Conservation (phyloP, 1,140 invertebrate species). For the Pogonomyrmex barbatus region DNA sequence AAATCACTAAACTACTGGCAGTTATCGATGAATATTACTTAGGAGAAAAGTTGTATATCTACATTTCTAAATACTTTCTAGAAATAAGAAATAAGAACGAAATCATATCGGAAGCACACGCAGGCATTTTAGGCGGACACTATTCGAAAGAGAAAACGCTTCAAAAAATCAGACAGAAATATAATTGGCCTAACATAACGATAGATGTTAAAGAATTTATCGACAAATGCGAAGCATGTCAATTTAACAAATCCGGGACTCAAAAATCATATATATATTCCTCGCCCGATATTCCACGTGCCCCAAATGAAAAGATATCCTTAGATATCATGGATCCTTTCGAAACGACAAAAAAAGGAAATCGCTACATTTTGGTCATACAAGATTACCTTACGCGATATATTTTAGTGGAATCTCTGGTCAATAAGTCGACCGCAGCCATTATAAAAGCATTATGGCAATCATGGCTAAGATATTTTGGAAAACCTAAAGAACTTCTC, state of each 20-base stretch:
- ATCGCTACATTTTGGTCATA: too few relatives aligned
- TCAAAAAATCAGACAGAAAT: background rate
- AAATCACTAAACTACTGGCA: background rate
- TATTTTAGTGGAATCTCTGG: too few relatives aligned
- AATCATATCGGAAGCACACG: background rate
- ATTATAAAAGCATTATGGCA: too few relatives aligned
- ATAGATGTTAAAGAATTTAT: background rate
- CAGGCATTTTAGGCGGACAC: background rate
- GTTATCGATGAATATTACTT: background rate
- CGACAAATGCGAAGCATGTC: background rate
- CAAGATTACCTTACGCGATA: too few relatives aligned
- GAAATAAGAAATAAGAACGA: background rate
- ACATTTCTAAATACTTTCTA: background rate
- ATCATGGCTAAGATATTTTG: too few relatives aligned
- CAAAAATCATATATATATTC: background rate
- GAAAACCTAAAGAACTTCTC: too few relatives aligned
- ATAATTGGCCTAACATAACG: background rate
- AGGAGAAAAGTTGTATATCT: background rate
- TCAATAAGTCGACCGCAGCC: too few relatives aligned
- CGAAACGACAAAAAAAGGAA: too few relatives aligned
- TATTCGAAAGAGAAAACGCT: background rate
- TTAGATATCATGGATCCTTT: too few relatives aligned
- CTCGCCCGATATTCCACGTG: too few relatives aligned
- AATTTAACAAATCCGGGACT: background rate
- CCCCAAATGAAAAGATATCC: too few relatives aligned